Conservation (phyloP, 2,797 vertebrate species). For the Sebastes cheni region DNA sequence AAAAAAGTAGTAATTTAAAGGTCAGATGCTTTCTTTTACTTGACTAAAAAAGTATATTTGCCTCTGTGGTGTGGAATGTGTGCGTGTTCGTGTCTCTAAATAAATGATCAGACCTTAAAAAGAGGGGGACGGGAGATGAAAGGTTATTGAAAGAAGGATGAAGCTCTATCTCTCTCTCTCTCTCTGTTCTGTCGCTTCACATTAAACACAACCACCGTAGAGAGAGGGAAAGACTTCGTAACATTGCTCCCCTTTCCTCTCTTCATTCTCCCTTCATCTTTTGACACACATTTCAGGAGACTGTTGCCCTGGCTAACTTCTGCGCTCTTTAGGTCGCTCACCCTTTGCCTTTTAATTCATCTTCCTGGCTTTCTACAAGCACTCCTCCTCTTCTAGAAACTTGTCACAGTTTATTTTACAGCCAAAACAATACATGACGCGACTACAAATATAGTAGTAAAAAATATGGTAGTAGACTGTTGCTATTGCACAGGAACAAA, state of each 20-base stretch:
- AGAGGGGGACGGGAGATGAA: conserved; percentile 27
- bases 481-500: too few relatives aligned
- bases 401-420: not conserved
- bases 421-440: not conserved
- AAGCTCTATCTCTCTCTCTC: conserved; percentile 5
- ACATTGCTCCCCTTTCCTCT: conserved; percentile 32
- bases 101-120: conserved; percentile 63
- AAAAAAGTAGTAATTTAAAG: conserved; percentile 11
- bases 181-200: conserved; percentile 53
- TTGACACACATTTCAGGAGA: conserved; percentile 25
- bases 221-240: conserved; percentile 17
- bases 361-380: not conserved
- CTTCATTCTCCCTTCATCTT: not conserved
- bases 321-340: conserved; percentile 15
- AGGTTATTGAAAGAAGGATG: conserved; percentile 48
- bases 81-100: conserved; percentile 38
- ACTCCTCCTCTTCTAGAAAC: not conserved
- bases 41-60: conserved; percentile 7
- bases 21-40: conserved; percentile 17
- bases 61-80: not conserved
- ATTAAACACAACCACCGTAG: conserved; percentile 47
- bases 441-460: not conserved
- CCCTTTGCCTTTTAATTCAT: not conserved
- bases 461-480: too few relatives aligned
- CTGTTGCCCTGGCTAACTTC: not conserved